Evolutionary conservation across 2,113 vertebrate species (phyloP), one percentile per base, ranked within the genome.

Genomic region (Diphyllodes magnificus): DNA sequence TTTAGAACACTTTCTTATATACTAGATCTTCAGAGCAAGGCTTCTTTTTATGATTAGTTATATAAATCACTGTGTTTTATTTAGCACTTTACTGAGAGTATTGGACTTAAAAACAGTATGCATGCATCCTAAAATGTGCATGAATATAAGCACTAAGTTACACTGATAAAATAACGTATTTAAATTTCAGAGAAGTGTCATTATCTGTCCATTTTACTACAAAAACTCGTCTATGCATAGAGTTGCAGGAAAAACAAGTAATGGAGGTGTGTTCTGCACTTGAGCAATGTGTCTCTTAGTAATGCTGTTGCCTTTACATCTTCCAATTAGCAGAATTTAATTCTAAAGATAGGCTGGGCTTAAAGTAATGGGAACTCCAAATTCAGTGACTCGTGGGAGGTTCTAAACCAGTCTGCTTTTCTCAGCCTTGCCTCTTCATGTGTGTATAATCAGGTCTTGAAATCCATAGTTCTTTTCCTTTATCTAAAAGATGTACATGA

Each of bases 331-430:
- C 72, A 94, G 53, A 93, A 70, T 30, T 92, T 83, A 81, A 70
- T 91, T 93, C 86, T 96, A 91, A 85, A 86, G 69, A 77, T 88
- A 93, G 91, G 49, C 44, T 93, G 77, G 72, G 76, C 86, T 93
- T 94, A 90, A 93, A 96, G 92, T 86, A 93, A 88, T 13, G 3
- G 91, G 91, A 84, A 92, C 88, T 93, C 54, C 94, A 94, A 94
- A 83, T 93, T 93, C 91, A 92, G 96, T 86, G 88, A 78, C 80
- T 94, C 61, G 80, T 92, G 64, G 92, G 90, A 90, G 94, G 92
- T 83, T 93, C 83, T 95, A 95, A 92, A 92, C 50, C 71, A 77
- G 86, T 77, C 83, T 90, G 56, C 56, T 86, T 86, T 92, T 86
- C 92, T 90, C 95, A 94, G 86, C 86, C 88, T 80, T 90, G 92